These are phyloP conservation scores for Setophaga kirtlandii DNA, from an alignment of 2,113 vertebrate species.

Conservation along the genomic window DNA sequence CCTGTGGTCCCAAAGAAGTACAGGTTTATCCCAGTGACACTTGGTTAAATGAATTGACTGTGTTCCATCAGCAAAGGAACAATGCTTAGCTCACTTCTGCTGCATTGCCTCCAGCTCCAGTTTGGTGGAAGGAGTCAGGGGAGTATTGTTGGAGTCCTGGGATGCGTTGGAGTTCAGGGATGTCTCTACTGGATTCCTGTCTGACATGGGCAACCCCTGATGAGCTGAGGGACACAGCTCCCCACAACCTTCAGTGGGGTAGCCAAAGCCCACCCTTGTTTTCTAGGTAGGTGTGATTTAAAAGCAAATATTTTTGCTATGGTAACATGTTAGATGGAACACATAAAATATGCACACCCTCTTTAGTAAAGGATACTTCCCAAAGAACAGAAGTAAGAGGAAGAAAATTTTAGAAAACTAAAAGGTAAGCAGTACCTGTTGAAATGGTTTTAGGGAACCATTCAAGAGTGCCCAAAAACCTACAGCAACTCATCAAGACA, in stretches of 20 bases:
- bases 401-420: background rate
- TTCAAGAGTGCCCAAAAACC: background rate
- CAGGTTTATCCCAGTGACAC: background rate
- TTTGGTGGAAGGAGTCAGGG: background rate
- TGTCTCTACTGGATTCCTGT: background rate
- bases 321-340: background rate
- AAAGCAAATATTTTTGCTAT: background rate
- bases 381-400: background rate
- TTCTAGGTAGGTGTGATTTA: background rate
- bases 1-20: background rate
- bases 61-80: background rate
- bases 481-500: background rate
- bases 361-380: background rate
- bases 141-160: background rate
- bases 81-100: background rate
- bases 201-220: background rate
- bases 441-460: background rate
- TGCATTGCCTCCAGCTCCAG: background rate
- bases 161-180: background rate
- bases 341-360: background rate
- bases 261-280: background rate
- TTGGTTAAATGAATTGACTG: background rate
- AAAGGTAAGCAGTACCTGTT: background rate
- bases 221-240: background rate
- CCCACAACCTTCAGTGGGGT: accelerated